These are phyloP conservation scores for Catalaphyllia jardinei DNA, from an alignment of 64 coral and sea anemone species.

Conservation along the genomic window DNA sequence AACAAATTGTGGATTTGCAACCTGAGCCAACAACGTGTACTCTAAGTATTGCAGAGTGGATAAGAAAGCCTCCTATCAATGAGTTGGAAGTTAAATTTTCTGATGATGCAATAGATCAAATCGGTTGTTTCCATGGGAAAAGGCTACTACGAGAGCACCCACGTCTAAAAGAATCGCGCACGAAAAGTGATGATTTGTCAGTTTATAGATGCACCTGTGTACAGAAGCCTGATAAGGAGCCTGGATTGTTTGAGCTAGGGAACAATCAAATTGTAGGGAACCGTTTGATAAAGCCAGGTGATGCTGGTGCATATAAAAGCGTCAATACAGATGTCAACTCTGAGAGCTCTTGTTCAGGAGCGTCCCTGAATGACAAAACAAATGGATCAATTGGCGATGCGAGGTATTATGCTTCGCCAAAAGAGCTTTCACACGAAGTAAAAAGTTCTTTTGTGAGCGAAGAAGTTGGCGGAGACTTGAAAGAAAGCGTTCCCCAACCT, in stretches of 20 bases:
- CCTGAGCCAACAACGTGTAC: background rate
- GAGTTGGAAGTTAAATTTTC: slow-evolving; percentile 48
- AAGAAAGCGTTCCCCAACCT: background rate
- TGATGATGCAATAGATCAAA: slow-evolving; percentile 23
- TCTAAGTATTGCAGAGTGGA: slow-evolving; percentile 48
- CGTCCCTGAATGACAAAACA: slow-evolving; percentile 8
- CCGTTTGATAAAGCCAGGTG: no score
- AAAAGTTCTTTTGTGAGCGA: background rate
- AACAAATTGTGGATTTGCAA: background rate
- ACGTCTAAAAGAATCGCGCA: no score
- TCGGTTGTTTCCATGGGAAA: slow-evolving; percentile 61
- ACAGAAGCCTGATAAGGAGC: background rate
- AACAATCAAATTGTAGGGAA: no score
- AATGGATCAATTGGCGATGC: background rate
- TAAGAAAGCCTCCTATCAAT: slow-evolving; percentile 42
- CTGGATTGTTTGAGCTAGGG: no score
- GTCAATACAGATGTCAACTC: no score
- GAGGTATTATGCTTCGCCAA: background rate
- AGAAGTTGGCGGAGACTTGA: background rate
- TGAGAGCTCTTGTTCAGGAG: background rate
- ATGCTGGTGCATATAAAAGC: no score
- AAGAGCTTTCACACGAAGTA: background rate
- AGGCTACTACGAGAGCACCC: background rate
- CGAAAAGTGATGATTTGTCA: background rate
- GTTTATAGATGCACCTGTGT: background rate